A percentile compares a stretch with the other conserved stretches of the same genome.
Evolutionary conservation across 2,113 vertebrate species (phyloP).

Genomic region (Bambusicola thoracicus): DNA sequence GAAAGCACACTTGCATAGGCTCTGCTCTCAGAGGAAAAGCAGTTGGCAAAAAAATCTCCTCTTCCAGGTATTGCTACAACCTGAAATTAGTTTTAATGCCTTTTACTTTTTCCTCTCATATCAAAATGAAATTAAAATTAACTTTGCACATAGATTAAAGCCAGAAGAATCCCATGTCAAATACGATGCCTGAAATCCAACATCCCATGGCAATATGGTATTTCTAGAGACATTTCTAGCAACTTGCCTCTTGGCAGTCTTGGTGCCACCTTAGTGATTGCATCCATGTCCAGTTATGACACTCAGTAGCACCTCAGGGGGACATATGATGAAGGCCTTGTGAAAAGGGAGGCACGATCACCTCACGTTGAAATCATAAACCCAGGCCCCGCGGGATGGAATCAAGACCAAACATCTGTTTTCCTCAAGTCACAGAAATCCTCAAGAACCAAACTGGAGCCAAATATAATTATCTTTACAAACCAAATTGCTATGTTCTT

Average conservation of each 20-base stretch:
- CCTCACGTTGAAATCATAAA: conserved; percentile 53
- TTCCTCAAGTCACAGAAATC: conserved; percentile 70
- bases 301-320: conserved; percentile 12
- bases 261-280: not conserved
- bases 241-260: not conserved
- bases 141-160: not conserved
- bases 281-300: not conserved
- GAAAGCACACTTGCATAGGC: not conserved
- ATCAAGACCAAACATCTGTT: conserved; percentile 67
- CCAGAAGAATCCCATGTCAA: not conserved
- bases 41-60: not conserved
- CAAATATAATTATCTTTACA: conserved; percentile 77
- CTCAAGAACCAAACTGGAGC: conserved; percentile 66
- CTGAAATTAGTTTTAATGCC: not conserved
- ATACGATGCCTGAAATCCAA: not conserved
- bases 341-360: conserved; percentile 16
- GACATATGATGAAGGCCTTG: conserved; percentile 12
- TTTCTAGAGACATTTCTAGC: not conserved
- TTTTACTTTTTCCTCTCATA: not conserved
- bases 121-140: not conserved
- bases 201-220: accelerated
- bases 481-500: conserved; percentile 76
- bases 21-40: not conserved
- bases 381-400: conserved; percentile 21
- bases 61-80: not conserved